Evolutionary conservation across 2,113 vertebrate species (phyloP).

Genomic region (Leptobrachium leishanense): DNA sequence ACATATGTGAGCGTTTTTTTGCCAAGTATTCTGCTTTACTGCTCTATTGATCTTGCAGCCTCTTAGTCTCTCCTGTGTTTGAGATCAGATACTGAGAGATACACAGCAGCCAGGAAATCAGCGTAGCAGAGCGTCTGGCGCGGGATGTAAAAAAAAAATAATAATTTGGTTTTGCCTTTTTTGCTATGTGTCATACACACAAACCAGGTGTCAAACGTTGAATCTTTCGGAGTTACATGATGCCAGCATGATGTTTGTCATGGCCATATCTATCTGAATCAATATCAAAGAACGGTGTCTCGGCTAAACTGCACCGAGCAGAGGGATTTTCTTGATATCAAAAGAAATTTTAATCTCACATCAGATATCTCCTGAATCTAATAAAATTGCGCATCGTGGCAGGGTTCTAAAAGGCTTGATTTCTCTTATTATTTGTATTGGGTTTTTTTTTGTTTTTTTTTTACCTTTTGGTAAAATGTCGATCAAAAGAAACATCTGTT

Average conservation of each 20-base stretch:
- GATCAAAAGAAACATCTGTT: background rate
- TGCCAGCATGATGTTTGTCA: conserved; percentile 43
- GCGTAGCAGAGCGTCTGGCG: conserved; percentile 34
- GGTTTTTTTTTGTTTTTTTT: background rate
- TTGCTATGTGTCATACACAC: conserved; percentile 17
- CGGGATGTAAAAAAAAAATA: conserved; percentile 8
- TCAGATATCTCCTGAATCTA: background rate
- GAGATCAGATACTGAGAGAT: conserved; percentile 38
- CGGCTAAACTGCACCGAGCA: background rate
- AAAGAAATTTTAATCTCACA: background rate
- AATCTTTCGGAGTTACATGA: conserved; percentile 18
- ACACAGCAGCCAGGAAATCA: conserved; percentile 1
- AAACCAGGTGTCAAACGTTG: conserved; percentile 46
- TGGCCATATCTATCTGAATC: conserved; percentile 17
- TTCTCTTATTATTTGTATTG: too few relatives aligned
- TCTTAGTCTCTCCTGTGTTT: conserved; percentile 57
- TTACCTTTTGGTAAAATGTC: background rate
- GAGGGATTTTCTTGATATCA: background rate
- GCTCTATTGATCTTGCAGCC: conserved; percentile 65
- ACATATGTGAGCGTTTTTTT: conserved; percentile 63
- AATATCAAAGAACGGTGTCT: background rate
- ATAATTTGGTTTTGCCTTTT: conserved; percentile 32
- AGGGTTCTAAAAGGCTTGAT: background rate
- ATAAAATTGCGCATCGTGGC: background rate
- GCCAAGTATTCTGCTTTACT: conserved; percentile 62